phyloP scores from a whole-genome alignment of 2,888 invertebrate genomes.

The Lithophane socia region DNA sequence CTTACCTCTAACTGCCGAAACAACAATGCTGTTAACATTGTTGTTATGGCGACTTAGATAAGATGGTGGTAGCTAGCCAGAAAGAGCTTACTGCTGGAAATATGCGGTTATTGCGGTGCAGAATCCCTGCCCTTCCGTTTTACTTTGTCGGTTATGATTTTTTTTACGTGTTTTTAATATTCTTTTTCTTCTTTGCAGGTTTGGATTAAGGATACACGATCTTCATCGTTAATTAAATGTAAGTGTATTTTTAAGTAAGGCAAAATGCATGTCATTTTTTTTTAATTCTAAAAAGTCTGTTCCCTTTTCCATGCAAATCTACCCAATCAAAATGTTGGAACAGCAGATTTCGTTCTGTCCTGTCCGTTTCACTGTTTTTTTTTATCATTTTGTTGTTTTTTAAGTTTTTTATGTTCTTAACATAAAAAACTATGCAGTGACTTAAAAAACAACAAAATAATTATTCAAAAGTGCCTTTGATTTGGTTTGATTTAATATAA shows the following conservation, averaged over 20 bases:
- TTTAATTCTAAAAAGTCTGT: not conserved
- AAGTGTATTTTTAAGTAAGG: not conserved
- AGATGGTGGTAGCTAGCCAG: too few relatives aligned
- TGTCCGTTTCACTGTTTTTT: too few relatives aligned
- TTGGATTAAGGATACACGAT: not conserved
- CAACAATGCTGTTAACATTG: too few relatives aligned
- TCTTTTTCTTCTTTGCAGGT: conserved; percentile 9
- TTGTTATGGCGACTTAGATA: too few relatives aligned
- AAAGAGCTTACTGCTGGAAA: not conserved
- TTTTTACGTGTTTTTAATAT: not conserved
- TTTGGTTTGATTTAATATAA: not conserved
- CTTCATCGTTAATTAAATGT: not conserved
- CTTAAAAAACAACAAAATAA: not conserved
- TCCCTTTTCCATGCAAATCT: not conserved
- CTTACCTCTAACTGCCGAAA: too few relatives aligned
- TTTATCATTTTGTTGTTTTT: too few relatives aligned
- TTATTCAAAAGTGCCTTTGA: not conserved
- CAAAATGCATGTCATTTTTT: not conserved
- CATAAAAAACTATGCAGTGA: not conserved
- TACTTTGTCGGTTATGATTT: not conserved
- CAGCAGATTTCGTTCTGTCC: not conserved
- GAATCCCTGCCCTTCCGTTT: not conserved
- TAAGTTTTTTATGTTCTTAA: not conserved
- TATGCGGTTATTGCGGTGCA: not conserved
- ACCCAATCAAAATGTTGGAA: not conserved